A percentile compares a stretch with the other conserved stretches of the same genome.
Evolutionary conservation across 2,797 vertebrate genomes (phyloP).

Genomic region (Cheirogaleus major): DNA sequence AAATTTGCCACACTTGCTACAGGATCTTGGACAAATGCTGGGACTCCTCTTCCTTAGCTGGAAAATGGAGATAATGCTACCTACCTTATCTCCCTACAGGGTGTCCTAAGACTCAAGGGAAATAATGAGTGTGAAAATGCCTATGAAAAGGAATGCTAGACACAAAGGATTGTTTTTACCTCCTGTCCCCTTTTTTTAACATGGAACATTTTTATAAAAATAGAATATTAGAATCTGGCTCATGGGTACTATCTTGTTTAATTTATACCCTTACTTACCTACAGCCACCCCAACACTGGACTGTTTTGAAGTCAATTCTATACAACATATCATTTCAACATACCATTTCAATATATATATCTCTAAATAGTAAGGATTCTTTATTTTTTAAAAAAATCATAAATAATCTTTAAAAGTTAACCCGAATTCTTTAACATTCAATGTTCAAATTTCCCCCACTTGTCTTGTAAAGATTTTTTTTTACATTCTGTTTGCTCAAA

Average conservation of each 20-base stretch:
- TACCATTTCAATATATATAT: background rate
- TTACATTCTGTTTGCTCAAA: background rate
- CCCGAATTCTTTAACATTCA: background rate
- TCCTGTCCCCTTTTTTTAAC: background rate
- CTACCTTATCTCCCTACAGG: background rate
- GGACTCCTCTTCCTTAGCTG: background rate
- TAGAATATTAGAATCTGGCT: background rate
- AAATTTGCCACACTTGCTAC: too few species aligned
- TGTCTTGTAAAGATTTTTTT: background rate
- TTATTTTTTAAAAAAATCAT: background rate
- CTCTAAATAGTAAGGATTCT: background rate
- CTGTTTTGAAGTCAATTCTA: background rate
- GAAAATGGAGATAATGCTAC: background rate
- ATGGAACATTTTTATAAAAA: background rate
- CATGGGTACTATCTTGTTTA: background rate
- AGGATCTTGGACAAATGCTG: background rate
- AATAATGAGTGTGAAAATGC: background rate
- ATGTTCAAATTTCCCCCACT: background rate
- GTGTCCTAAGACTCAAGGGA: background rate
- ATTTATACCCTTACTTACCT: background rate
- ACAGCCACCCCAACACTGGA: background rate
- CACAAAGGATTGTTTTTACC: background rate
- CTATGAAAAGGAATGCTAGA: background rate
- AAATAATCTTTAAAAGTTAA: background rate
- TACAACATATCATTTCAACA: background rate